Evolutionary conservation across 2,888 invertebrate genomes (phyloP).

Genomic region (Sturmia bella): DNA sequence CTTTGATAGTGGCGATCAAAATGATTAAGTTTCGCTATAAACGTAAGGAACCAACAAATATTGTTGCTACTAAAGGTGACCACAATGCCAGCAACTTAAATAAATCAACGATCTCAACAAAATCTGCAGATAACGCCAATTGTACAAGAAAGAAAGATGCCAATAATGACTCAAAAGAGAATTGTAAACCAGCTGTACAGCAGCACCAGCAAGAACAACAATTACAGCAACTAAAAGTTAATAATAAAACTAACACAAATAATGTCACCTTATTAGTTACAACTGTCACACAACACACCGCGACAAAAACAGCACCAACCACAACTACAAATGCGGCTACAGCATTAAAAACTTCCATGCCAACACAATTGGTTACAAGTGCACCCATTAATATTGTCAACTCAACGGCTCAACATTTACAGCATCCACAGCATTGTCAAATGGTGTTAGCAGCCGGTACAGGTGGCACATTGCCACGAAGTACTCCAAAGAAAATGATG

Average conservation of each 20-base stretch:
- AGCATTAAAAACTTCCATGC: slow-evolving; percentile 51
- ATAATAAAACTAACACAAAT: slow-evolving; percentile 26
- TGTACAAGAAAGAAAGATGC: slow-evolving; percentile 51
- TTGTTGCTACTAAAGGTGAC: slow-evolving; percentile 72
- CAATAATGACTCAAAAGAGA: slow-evolving; percentile 65
- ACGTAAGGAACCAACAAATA: slow-evolving; percentile 83
- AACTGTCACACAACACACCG: slow-evolving; percentile 44
- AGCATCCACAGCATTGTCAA: slow-evolving; percentile 75
- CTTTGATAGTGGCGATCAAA: slow-evolving; percentile 59
- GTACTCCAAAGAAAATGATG: slow-evolving; percentile 77
- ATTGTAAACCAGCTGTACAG: slow-evolving; percentile 51
- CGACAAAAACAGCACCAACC: slow-evolving; percentile 27
- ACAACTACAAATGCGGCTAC: slow-evolving; percentile 16
- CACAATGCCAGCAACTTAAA: slow-evolving; percentile 24
- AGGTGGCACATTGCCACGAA: slow-evolving; percentile 78
- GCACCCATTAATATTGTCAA: slow-evolving; percentile 70
- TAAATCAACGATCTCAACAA: slow-evolving; percentile 46
- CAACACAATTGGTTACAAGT: slow-evolving; percentile 60
- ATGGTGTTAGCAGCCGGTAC: slow-evolving; percentile 75
- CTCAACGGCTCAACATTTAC: slow-evolving; percentile 71
- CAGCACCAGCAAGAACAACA: slow-evolving; percentile 43
- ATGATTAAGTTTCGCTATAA: slow-evolving; percentile 88
- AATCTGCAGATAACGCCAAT: slow-evolving; percentile 42
- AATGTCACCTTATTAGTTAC: slow-evolving; percentile 12
- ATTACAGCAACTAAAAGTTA: slow-evolving; percentile 41